Percentiles rank a stretch among this genome's conserved stretches.
Conservation (phyloP, 2,888 invertebrate species). For the Acanthosepion lycidas region DNA sequence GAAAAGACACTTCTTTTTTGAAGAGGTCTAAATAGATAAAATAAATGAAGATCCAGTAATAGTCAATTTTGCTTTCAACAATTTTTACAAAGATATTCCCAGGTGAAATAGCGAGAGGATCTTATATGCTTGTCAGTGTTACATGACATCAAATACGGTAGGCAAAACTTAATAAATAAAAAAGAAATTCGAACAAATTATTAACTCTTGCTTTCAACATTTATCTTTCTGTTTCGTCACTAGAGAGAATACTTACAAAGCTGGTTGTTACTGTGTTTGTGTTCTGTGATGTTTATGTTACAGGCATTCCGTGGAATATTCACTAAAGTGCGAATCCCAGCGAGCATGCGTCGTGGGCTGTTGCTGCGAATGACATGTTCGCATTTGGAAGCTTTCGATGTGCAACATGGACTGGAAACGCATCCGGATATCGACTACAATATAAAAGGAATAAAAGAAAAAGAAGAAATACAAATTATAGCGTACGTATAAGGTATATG, state of each 20-base stretch:
- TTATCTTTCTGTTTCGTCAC: background rate
- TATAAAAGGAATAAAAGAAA: background rate
- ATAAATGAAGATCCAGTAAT: too few relatives aligned
- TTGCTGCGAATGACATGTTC: background rate
- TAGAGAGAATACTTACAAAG: background rate
- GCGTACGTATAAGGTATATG: background rate
- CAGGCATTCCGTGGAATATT: background rate
- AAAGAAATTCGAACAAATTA: too few relatives aligned
- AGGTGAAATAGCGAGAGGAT: too few relatives aligned
- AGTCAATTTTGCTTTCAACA: too few relatives aligned
- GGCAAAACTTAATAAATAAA: too few relatives aligned
- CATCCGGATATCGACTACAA: background rate
- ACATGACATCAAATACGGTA: too few relatives aligned
- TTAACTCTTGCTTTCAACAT: background rate
- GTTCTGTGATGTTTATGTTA: background rate
- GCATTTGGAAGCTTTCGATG: background rate
- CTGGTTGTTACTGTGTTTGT: background rate
- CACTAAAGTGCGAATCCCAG: background rate
- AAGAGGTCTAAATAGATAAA: too few relatives aligned
- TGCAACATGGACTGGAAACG: background rate
- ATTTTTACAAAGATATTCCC: too few relatives aligned
- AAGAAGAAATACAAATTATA: background rate
- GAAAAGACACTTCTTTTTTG: too few relatives aligned
- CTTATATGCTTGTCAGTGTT: too few relatives aligned
- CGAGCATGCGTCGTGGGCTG: conserved; percentile 11